Conservation (phyloP, 2,797 vertebrate genomes). For the Scyliorhinus canicula region DNA sequence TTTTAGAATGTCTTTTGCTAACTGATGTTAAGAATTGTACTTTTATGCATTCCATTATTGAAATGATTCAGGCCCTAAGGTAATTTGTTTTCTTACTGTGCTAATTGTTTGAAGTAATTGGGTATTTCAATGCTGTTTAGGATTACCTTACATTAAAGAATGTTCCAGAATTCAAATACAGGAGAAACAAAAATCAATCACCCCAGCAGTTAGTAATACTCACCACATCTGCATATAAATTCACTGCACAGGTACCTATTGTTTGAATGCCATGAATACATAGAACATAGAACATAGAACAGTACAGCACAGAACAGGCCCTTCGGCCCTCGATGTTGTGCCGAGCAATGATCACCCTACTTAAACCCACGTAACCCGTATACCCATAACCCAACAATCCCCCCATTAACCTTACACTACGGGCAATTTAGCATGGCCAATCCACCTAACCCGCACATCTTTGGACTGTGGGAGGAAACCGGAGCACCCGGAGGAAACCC, state of each 20-base stretch:
- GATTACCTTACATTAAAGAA: conserved; percentile 10
- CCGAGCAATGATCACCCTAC: too few relatives aligned
- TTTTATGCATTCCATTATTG: background rate
- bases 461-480: too few relatives aligned
- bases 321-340: too few relatives aligned
- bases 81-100: conserved; percentile 11
- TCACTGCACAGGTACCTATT: background rate
- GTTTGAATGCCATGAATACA: background rate
- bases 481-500: too few relatives aligned
- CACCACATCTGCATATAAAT: conserved; percentile 16
- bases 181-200: background rate
- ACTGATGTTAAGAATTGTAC: conserved; percentile 4
- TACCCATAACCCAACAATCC: too few relatives aligned
- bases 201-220: background rate
- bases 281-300: too few relatives aligned
- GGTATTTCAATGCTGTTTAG: background rate
- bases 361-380: too few relatives aligned
- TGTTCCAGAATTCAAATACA: background rate
- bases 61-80: background rate
- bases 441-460: too few relatives aligned
- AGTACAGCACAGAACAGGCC: too few relatives aligned
- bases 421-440: too few relatives aligned
- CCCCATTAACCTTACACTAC: too few relatives aligned
- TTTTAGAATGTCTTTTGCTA: conserved; percentile 21
- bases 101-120: conserved; percentile 25